phyloP scores from a whole-genome alignment of 2,888 invertebrate genomes.

The Odontocolon sp. region DNA sequence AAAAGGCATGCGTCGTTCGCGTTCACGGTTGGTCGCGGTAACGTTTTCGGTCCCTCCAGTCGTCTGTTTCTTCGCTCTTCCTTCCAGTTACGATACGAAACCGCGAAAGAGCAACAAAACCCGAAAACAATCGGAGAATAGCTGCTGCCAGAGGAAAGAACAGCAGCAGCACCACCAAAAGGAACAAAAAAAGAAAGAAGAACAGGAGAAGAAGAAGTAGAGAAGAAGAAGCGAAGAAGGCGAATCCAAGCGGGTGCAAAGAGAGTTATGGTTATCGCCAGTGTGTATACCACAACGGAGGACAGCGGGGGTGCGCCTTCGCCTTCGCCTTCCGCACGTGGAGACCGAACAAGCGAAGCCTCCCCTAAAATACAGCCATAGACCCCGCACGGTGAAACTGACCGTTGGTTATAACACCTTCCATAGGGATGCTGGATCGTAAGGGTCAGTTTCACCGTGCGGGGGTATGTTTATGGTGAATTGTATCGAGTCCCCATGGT shows the following conservation, averaged over 20 bases:
- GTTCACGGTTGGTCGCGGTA: not conserved
- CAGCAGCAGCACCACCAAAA: slow-evolving; percentile 38
- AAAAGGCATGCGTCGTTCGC: slow-evolving; percentile 33
- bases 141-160: slow-evolving; percentile 58
- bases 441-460: too few species aligned
- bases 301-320: slow-evolving; percentile 46
- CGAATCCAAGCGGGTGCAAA: slow-evolving; percentile 67
- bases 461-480: too few species aligned
- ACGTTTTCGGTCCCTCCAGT: not conserved
- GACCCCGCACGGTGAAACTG: too few species aligned
- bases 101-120: slow-evolving; percentile 59
- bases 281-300: slow-evolving; percentile 67
- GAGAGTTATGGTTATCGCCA: slow-evolving; percentile 77
- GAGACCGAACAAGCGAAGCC: slow-evolving; percentile 15
- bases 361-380: not conserved
- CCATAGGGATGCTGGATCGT: too few species aligned
- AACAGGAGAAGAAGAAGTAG: slow-evolving; percentile 33
- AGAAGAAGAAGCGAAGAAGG: slow-evolving; percentile 39
- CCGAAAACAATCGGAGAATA: slow-evolving; percentile 71
- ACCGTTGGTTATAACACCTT: too few species aligned
- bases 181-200: slow-evolving; percentile 37
- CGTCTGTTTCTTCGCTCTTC: slow-evolving; percentile 3
- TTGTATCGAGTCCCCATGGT: too few species aligned
- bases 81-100: not conserved
- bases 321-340: slow-evolving; percentile 54